Base-by-base conservation (phyloP, 2,113 vertebrate species). In the Amphiprion ocellaris region DNA sequence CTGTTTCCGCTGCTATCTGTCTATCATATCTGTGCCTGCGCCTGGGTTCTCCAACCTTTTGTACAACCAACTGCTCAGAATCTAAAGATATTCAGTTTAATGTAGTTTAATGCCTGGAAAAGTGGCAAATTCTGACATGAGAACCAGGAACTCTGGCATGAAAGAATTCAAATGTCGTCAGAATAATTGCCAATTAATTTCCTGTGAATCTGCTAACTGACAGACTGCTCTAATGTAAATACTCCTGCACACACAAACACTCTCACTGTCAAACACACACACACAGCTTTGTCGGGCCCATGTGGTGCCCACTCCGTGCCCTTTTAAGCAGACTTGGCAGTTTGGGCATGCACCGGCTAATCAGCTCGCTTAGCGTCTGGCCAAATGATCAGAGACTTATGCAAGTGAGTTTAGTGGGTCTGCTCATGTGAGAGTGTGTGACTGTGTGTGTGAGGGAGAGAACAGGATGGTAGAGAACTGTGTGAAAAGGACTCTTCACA, bases 281-380 rank as follows among this genome's bases (percentile, higher is more conserved):
- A 68, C 24, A 44, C 26, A 55, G 44, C 46, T 50, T 24, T 67
- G 56, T 54, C 47, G 53, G 85, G 77, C 49, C 53, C 59, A 67
- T 73, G 67, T 47, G 44, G 30, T 77, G 72, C 69, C 83, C 84
- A 77, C 62, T 75, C 44, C 3, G 24, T 78, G 89, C 70, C 85
- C 80, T 74, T 74, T 84, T 80, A 82, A 84, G 77, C 81, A 77
- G 69, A 83, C 79, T 69, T 85, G 73, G 83, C 83, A 84, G 83
- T 76, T 80, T 64, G 54, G 81, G 50, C 73, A 56, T 79, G 77
- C 80, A 89, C 61, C 67, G 65, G 67, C 70, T 90, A 84, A 93
- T 94, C 85, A 90, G 90, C 83, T 92, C 76, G 70, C 84, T 58
- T 54, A 23, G 87, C 67, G 64, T 83, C 82, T 69, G 70, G 72